Evolutionary conservation across 2,797 vertebrate species (phyloP).

Genomic region (Muscicapa comitata): DNA sequence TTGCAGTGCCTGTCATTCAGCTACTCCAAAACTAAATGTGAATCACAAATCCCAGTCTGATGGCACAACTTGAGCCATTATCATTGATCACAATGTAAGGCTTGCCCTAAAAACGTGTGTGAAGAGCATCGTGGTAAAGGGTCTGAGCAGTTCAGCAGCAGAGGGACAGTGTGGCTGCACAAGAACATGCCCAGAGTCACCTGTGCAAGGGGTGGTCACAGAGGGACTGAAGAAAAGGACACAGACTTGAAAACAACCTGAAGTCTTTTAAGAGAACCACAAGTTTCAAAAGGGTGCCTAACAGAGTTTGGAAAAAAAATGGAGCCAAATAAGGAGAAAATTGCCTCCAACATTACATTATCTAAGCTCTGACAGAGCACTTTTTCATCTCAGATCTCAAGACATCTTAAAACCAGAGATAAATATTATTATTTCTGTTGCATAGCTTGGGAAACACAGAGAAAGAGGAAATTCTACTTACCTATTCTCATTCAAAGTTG

Average conservation of each 20-base stretch:
- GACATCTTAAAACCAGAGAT: not conserved
- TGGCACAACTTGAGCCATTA: not conserved
- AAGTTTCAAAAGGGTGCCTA: not conserved
- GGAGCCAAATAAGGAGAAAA: not conserved
- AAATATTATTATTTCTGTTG: not conserved
- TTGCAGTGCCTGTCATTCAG: not conserved
- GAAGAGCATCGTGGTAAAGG: not conserved
- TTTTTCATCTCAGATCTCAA: not conserved
- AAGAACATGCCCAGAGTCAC: not conserved
- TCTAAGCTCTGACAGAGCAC: not conserved
- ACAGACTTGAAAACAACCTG: not conserved
- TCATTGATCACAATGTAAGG: not conserved
- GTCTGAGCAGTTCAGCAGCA: not conserved
- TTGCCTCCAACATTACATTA: not conserved
- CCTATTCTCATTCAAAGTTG: not conserved
- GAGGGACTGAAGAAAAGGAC: not conserved
- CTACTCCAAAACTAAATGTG: not conserved
- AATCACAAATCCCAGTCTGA: not conserved
- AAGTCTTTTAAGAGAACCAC: not conserved
- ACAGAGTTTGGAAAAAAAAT: not conserved
- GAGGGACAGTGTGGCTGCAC: not conserved
- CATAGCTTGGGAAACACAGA: not conserved
- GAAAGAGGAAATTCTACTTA: not conserved
- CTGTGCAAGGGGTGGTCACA: not conserved
- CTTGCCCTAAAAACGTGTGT: not conserved